These are phyloP conservation scores for Scotopteryx bipunctaria DNA, from an alignment of 2,888 invertebrate genomes.

Conservation along the genomic window DNA sequence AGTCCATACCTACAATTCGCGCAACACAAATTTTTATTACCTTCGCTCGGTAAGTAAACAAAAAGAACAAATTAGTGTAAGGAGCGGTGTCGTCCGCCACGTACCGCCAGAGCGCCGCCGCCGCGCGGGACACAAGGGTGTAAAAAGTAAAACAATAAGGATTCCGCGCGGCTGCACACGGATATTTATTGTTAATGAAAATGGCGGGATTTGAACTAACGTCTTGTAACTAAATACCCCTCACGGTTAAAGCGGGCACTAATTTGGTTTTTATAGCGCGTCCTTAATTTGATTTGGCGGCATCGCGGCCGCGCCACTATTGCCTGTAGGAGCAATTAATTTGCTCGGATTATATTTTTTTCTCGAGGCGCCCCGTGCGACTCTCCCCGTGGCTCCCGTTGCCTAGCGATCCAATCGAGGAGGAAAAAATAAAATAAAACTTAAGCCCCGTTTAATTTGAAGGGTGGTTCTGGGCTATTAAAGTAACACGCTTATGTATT, in stretches of 20 bases:
- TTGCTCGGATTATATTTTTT: slow-evolving; percentile 82
- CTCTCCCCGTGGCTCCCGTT: slow-evolving; percentile 51
- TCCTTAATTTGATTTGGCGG: slow-evolving; percentile 84
- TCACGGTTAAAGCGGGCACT: slow-evolving; percentile 83
- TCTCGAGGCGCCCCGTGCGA: slow-evolving; percentile 56
- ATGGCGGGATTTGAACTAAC: slow-evolving; percentile 83
- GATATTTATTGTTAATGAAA: slow-evolving; percentile 85
- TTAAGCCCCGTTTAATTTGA: slow-evolving; percentile 84
- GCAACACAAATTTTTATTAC: slow-evolving; percentile 83
- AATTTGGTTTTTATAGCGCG: slow-evolving; percentile 84
- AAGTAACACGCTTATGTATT: slow-evolving; percentile 85
- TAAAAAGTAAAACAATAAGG: slow-evolving; percentile 84
- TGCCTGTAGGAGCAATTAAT: slow-evolving; percentile 82
- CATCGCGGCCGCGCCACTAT: slow-evolving; percentile 80
- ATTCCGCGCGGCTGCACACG: slow-evolving; percentile 78
- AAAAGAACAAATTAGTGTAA: slow-evolving; percentile 80
- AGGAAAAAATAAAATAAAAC: slow-evolving; percentile 83
- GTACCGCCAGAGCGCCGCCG: slow-evolving; percentile 24
- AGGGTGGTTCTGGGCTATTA: slow-evolving; percentile 85
- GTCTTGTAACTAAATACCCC: slow-evolving; percentile 84
- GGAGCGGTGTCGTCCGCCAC: slow-evolving; percentile 65
- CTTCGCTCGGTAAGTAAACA: slow-evolving; percentile 78
- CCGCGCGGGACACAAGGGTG: slow-evolving; percentile 80
- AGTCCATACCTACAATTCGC: slow-evolving; percentile 79
- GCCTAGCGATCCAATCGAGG: slow-evolving; percentile 69